Evolutionary conservation across 2,888 invertebrate species (phyloP).

Genomic region (Chrysolina haemoptera): DNA sequence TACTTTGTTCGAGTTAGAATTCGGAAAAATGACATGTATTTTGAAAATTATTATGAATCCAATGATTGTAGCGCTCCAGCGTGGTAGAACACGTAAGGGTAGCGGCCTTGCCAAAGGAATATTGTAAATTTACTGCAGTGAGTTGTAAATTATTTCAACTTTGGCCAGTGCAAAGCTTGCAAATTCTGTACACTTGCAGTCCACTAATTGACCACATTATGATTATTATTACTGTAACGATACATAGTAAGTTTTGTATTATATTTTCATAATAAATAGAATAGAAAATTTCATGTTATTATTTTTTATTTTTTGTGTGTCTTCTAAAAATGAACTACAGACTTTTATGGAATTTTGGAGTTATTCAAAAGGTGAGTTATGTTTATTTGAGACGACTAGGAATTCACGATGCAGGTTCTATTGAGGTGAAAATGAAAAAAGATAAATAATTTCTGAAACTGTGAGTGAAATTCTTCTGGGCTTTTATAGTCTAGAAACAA

Average conservation of each 20-base stretch:
- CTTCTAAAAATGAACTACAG: neutral
- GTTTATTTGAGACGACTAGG: too few relatives aligned
- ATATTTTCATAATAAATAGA: conserved; percentile 72
- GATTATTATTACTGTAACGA: conserved; percentile 66
- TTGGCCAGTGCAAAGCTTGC: conserved; percentile 63
- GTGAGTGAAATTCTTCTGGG: too few relatives aligned
- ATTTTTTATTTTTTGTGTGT: conserved; percentile 22
- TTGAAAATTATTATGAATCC: conserved; percentile 54
- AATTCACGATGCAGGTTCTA: too few relatives aligned
- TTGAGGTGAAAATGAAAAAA: too few relatives aligned
- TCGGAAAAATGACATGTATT: conserved; percentile 30
- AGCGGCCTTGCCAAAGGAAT: conserved; percentile 63
- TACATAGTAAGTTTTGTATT: conserved; percentile 72
- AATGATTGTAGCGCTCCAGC: conserved; percentile 61
- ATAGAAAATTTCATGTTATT: conserved; percentile 65
- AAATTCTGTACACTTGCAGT: conserved; percentile 69
- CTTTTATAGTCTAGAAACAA: too few relatives aligned
- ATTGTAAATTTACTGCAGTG: conserved; percentile 44
- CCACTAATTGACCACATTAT: conserved; percentile 70
- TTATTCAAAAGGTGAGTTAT: too few relatives aligned
- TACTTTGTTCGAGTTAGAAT: conserved; percentile 14
- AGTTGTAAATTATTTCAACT: conserved; percentile 46
- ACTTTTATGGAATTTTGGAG: too few relatives aligned
- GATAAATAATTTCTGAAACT: too few relatives aligned
- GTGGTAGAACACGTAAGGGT: conserved; percentile 63